These are phyloP conservation scores for Ferdinandea cuprea DNA, from an alignment of 2,888 invertebrate species.

Conservation along the genomic window DNA sequence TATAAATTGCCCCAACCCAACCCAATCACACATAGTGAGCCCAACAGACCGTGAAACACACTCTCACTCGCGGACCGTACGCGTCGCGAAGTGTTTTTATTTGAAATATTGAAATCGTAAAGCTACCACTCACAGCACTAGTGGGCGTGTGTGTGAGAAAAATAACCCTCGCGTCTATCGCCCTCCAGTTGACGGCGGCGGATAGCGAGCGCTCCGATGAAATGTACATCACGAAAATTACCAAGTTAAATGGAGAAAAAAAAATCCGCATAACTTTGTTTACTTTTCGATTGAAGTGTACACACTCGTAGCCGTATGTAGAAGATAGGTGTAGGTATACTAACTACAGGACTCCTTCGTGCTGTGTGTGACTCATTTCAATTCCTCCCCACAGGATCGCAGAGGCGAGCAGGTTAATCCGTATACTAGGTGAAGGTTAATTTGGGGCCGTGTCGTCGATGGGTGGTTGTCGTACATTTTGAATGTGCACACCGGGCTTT, in stretches of 20 bases:
- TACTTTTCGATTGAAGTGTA: slow-evolving; percentile 49
- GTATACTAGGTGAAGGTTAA: slow-evolving; percentile 70
- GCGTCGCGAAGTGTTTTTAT: neutral
- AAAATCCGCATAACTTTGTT: slow-evolving; percentile 46
- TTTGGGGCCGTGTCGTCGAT: slow-evolving; percentile 25
- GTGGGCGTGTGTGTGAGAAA: neutral
- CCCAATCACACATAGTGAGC: neutral
- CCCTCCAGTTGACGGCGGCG: neutral
- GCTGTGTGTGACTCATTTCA: slow-evolving; percentile 26
- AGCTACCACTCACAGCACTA: slow-evolving; percentile 4
- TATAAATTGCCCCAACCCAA: slow-evolving; percentile 51
- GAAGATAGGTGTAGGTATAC: no score
- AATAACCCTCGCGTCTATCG: slow-evolving; percentile 1
- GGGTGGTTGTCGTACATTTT: neutral
- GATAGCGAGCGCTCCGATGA: slow-evolving; percentile 17
- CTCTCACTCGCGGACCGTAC: neutral
- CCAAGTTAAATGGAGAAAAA: slow-evolving; percentile 21
- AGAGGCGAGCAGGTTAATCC: slow-evolving; percentile 31
- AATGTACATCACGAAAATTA: slow-evolving; percentile 47
- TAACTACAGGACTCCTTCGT: slow-evolving; percentile 6
- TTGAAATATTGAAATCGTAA: slow-evolving; percentile 49
- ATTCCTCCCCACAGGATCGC: neutral
- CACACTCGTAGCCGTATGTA: neutral
- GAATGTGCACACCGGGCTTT: slow-evolving; percentile 42
- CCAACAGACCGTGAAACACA: slow-evolving; percentile 3